These are phyloP conservation scores for Sarotherodon lohbergeri DNA, from an alignment of 2,113 vertebrate species.

Conservation along the genomic window DNA sequence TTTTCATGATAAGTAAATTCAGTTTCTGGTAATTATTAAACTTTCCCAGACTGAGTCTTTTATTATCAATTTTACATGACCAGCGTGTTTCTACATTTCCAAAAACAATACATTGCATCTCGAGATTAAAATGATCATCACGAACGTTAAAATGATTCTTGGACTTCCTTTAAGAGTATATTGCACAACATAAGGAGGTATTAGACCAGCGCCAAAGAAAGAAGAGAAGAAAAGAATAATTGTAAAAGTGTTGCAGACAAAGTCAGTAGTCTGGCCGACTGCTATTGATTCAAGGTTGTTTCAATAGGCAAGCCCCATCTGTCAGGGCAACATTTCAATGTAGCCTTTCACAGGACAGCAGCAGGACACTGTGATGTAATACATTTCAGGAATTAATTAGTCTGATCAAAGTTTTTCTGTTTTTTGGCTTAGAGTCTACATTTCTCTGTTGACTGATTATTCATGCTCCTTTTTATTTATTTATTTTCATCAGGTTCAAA, in stretches of 20 bases:
- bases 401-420: not conserved
- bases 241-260: conserved; percentile 33
- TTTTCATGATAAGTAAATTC: not conserved
- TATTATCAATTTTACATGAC: not conserved
- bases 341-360: conserved; percentile 48
- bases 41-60: not conserved
- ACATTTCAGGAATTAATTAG: conserved; percentile 49
- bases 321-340: conserved; percentile 37
- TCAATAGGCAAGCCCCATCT: conserved; percentile 44
- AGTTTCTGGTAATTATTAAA: not conserved
- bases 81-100: not conserved
- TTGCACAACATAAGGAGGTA: not conserved
- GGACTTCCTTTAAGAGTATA: not conserved
- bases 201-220: not conserved
- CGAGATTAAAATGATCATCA: not conserved
- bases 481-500: not conserved
- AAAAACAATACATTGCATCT: not conserved
- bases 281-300: conserved; percentile 55
- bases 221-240: not conserved
- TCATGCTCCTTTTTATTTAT: not conserved
- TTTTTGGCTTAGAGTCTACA: not conserved
- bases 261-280: conserved; percentile 28
- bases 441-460: not conserved
- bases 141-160: not conserved
- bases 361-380: conserved; percentile 46